Evolutionary conservation across 2,797 vertebrate species (phyloP), one percentile per base, ranked within the genome.

Genomic region (Miichthys miiuy): DNA sequence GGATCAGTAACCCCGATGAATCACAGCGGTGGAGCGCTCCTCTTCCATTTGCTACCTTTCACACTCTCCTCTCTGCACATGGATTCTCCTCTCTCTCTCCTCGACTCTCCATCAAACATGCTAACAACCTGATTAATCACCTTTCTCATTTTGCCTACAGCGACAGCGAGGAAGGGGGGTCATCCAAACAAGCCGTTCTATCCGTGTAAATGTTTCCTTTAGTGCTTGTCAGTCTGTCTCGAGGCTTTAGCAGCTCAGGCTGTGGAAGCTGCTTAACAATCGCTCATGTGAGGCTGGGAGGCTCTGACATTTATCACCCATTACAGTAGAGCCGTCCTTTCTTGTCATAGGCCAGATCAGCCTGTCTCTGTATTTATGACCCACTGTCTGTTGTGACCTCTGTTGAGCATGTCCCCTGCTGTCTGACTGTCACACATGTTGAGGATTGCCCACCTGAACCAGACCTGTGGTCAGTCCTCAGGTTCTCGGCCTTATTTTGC

Each of bases 111-210:
- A 86, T 93, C 89, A 90, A 80, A 91, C 91, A 92, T 89, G 84
- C 87, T 90, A 94, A 94, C 91, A 86, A 79, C 84, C 84, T 92
- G 92, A 94, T 94, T 95, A 93, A 93, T 94, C 88, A 73, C 81
- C 80, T 44, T 58, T 88, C 77, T 82, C 67, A 12, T 79, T 87
- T 87, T 86, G 88, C 90, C 86, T 54, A 82, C 70, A 77, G 88
- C 70, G 65, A 85, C 75, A 83, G 75, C 18, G 42, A 55, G 75
- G 84, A 68, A 80, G 72, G 73, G 44, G 57, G 72, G 92, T 94
- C 90, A 90, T 85, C 93, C 86, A 91, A 93, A 94, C 88, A 92
- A 80, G 70, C 83, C 76, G 38, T 90, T 90, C 76, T 84, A 57
- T 71, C 81, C 27, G 48, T 64, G 82, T 91, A 89, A 93, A 93